These are phyloP conservation scores for Diadema setosum DNA, from an alignment of 35 echinoderm and acorn worm species.

Conservation along the genomic window DNA sequence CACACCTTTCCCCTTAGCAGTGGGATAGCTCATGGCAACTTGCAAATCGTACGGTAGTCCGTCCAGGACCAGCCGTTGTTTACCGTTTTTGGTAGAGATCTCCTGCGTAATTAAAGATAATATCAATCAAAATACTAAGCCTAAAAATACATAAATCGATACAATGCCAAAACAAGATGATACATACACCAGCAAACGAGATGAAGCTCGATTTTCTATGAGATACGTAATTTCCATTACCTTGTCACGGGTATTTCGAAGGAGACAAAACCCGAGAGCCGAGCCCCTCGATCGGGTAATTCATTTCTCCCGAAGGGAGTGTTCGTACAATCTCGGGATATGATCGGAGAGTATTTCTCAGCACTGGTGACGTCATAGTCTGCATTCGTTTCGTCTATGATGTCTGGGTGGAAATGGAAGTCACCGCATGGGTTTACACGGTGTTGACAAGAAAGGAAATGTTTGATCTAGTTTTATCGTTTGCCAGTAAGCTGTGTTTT, in stretches of 20 bases:
- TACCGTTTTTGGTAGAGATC: slow-evolving; percentile 48
- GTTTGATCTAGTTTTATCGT: no score
- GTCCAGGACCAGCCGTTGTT: slow-evolving; percentile 46
- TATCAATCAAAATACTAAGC: not conserved
- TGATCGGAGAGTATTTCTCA: no score
- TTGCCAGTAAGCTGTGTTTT: no score
- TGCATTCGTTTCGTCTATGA: no score
- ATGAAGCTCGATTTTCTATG: not conserved
- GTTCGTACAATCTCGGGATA: no score
- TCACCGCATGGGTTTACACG: no score
- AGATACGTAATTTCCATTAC: not conserved
- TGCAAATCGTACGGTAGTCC: slow-evolving; percentile 58
- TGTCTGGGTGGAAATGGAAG: no score
- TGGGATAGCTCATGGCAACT: slow-evolving; percentile 58
- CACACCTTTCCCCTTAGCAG: slow-evolving; percentile 10
- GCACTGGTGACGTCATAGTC: no score
- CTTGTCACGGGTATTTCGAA: not conserved
- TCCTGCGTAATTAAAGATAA: slow-evolving; percentile 46
- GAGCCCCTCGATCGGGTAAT: no score
- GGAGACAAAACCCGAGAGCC: not conserved
- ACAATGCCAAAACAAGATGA: not conserved
- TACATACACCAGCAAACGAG: not conserved
- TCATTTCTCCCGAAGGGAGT: no score
- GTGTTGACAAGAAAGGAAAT: no score
- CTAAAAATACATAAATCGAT: not conserved